Conservation (phyloP, 2,888 invertebrate species). For the Timema cristinae region DNA sequence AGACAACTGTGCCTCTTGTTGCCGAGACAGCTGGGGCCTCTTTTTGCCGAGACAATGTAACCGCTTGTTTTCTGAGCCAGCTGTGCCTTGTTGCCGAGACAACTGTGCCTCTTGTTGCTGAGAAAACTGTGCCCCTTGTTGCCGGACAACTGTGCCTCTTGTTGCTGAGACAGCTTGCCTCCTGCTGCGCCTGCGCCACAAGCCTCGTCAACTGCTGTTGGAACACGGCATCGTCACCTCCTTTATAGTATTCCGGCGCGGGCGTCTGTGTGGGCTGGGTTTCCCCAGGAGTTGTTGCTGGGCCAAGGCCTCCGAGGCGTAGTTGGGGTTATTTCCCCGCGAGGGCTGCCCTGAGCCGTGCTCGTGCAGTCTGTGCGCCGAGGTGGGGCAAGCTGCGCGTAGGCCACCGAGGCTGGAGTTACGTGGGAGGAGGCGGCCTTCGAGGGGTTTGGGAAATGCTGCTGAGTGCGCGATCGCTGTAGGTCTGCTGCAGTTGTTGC, state of each 20-base stretch:
- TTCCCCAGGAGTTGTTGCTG: conserved; percentile 9
- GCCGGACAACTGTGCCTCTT: conserved; percentile 7
- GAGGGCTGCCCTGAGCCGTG: conserved; percentile 27
- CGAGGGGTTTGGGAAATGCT: conserved; percentile 21
- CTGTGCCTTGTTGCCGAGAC: too few species aligned
- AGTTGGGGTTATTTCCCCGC: conserved; percentile 26
- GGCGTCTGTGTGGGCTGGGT: neutral
- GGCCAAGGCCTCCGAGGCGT: neutral
- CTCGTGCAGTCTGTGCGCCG: conserved; percentile 25
- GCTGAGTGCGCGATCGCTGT: conserved; percentile 20
- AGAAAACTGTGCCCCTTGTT: too few species aligned
- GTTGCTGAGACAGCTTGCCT: conserved; percentile 5
- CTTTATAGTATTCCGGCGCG: neutral
- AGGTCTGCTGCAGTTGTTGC: conserved; percentile 26
- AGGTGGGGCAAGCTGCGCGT: conserved; percentile 5
- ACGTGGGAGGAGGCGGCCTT: conserved; percentile 11
- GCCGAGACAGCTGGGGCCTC: conserved; percentile 10
- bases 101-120: too few species aligned
- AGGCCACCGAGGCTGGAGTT: neutral
- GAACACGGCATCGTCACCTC: conserved; percentile 13
- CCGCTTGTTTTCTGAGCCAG: too few species aligned
- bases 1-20: conserved; percentile 10
- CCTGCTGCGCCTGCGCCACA: conserved; percentile 14
- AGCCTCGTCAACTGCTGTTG: conserved; percentile 22
- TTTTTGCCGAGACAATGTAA: too few species aligned